Conservation (phyloP, 1,140 invertebrate genomes). For the Drosophila subpulchrella region DNA sequence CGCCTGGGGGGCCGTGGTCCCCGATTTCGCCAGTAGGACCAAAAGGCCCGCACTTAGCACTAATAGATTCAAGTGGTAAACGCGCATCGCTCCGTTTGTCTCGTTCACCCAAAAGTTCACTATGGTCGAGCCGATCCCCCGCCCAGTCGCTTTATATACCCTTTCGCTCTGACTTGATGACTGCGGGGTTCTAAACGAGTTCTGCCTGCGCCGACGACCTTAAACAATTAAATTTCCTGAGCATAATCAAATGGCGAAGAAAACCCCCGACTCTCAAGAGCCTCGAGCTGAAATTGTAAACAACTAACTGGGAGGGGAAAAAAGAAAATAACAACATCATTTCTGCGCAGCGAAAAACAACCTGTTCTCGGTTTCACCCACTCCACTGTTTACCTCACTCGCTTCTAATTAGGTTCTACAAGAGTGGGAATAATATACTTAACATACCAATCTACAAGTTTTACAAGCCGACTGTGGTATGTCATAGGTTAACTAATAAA, state of each 20-base stretch:
- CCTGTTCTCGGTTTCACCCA: constrained; percentile 16
- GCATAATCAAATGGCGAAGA: constrained; percentile 69
- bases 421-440: not conserved
- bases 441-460: not conserved
- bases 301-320: constrained; percentile 4
- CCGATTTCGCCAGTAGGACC: constrained; percentile 34
- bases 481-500: not conserved
- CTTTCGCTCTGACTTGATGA: not conserved
- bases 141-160: constrained; percentile 60
- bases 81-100: constrained; percentile 50
- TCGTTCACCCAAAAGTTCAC: constrained; percentile 14
- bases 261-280: constrained; percentile 49
- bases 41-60: constrained; percentile 63
- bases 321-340: constrained; percentile 43
- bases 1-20: constrained; percentile 13
- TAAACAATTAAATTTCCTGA: constrained; percentile 74
- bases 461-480: not conserved
- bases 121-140: constrained; percentile 18
- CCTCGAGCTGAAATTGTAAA: constrained; percentile 27
- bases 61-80: constrained; percentile 66
- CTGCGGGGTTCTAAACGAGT: constrained; percentile 67
- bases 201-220: constrained; percentile 58
- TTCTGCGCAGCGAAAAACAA: constrained; percentile 36
- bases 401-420: constrained; percentile 36
- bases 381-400: not conserved